Base-by-base conservation (phyloP, 2,113 vertebrate genomes). In the Motacilla tschutschensis region DNA sequence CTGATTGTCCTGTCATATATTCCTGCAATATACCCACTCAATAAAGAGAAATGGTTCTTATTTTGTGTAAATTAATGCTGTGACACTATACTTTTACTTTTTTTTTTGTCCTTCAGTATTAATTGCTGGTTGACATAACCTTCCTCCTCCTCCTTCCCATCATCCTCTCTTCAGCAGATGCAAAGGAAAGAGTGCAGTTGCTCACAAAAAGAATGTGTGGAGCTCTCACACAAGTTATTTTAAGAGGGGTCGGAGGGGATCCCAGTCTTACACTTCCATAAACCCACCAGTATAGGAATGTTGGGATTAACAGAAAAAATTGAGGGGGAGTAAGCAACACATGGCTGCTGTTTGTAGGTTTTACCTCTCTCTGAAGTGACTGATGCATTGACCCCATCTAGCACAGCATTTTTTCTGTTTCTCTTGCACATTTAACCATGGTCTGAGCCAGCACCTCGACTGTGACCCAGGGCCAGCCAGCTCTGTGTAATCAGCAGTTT, bases 61-160 rank as follows among this genome's bases (percentile, higher is more conserved):
- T 84, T 95, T 95, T 93, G 67, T 85, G 46, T 90, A 83, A 95
- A 93, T 94, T 81, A 85, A 89, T 67, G 64, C 73, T 82, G 86
- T 36, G 80, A 81, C 79, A 77, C 57, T 33, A 33, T 85, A 77
- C 55, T 71, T 71, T 85, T 54, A 24, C 36, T 12, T 43, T 46
- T 89, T 89, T 93, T 94, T 94, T 84, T 92, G 79, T 59, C 88
- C 63, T 87, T 82, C 90, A 84, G 66, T 80, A 86, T 89, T 94
- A 93, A 92, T 81, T 88, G 55, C 81, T 25, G 13, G 75, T 83
- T 94, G 83, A 90, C 55, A 79, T 71, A 83, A 46, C 76, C 72
- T 89, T 89, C 71, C 20, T 54, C 57, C 75, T 66, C 73, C 70
- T 90, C 69, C 66, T 83, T 9, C 36, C 79, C 59, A 33, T 55